Base-by-base conservation (phyloP, 92 coral and sea anemone species). In the Porites rus region DNA sequence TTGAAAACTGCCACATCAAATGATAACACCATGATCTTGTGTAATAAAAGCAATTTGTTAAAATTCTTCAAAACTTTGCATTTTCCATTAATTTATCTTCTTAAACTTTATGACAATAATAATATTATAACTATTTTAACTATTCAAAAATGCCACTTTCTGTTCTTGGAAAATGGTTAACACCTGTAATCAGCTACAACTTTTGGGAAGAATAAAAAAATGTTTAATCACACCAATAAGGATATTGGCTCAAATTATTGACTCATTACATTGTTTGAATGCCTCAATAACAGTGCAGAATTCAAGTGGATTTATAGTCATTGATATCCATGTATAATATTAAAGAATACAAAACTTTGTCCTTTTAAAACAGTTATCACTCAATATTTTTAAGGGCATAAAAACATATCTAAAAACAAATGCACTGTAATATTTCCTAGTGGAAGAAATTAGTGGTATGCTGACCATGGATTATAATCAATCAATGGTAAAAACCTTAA, bases 181-280 rank as follows among this genome's bases (percentile, higher is more conserved):
- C 16, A 62, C 18, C 18, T 62, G 16, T 19, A 62, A n/a, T 19
- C 61, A 74, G 8, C 10, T 46, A 31, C 10, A 22, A 7, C 46
- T 38, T 62, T 18, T 19, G 17, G 13, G 1, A 59, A 59, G 63
- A 58, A 69, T 69, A 0, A 38, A 2, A 17, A 31, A 71, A 22
- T 28, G 67, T 61, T 20, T 76, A 2, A n/a, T 13, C 24, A 22
- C 8, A 59, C 31, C 8, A 16, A 7, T 22, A 19, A 3, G 21
- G 43, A 74, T 74, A 74, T 74, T 53, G 78, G 78, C 16, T 24
- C 65, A 9, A 51, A 11, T 1, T 20, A 22, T 38, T 58, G 66
- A 13, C 46, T 28, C 24, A 16, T 7, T 0, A 64, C 67, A 76
- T 76, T 76, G 61, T 76, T 76, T 58, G 54, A 76, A 76, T 76